phyloP scores from a whole-genome alignment of 2,888 invertebrate species.

The Tenthredo amoena region DNA sequence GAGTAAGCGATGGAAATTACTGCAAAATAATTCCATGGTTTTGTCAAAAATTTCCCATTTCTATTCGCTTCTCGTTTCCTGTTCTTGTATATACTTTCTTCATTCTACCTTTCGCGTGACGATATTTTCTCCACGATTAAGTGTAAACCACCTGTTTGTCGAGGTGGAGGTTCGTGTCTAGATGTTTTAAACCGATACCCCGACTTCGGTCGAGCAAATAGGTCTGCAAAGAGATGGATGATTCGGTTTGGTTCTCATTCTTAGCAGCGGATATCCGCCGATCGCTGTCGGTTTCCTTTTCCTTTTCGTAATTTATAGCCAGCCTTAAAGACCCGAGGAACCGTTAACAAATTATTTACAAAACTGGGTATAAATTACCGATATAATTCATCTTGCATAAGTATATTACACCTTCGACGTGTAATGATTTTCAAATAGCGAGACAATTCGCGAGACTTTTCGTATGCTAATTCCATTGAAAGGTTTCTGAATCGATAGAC shows the following conservation, averaged over 20 bases:
- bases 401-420: conserved; percentile 7
- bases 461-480: neutral
- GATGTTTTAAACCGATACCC: conserved; percentile 19
- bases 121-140: conserved; percentile 60
- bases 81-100: neutral
- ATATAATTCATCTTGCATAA: neutral
- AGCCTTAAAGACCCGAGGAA: neutral
- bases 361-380: neutral
- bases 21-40: neutral
- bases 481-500: neutral
- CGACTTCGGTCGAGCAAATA: conserved; percentile 4
- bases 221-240: conserved; percentile 10
- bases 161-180: conserved; percentile 38
- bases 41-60: neutral
- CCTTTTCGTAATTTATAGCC: conserved; percentile 14
- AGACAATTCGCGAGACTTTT: neutral
- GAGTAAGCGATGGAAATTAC: conserved; percentile 79
- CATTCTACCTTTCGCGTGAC: conserved; percentile 66
- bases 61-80: neutral
- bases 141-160: conserved; percentile 72
- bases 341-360: neutral
- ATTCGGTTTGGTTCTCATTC: neutral
- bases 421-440: neutral
- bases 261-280: conserved; percentile 58
- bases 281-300: conserved; percentile 41